These are phyloP conservation scores for Daphoenositta chrysoptera DNA, from an alignment of 2,113 vertebrate species.

Conservation along the genomic window DNA sequence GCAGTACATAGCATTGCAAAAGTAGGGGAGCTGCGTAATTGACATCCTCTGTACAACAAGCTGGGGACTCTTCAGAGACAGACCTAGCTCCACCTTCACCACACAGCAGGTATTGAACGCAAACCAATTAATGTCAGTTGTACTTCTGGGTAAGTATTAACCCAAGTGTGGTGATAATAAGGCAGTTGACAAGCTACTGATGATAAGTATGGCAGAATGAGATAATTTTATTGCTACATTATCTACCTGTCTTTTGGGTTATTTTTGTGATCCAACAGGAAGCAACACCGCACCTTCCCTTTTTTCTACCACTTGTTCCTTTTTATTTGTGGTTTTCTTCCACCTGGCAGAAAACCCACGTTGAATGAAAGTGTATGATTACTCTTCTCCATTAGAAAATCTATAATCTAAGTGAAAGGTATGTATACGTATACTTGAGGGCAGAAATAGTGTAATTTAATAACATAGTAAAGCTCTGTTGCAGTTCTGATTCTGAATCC, in stretches of 20 bases:
- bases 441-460: neutral
- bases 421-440: neutral
- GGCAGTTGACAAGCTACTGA: neutral
- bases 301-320: neutral
- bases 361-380: neutral
- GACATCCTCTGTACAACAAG: neutral
- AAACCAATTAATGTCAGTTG: accelerated
- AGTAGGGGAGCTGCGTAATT: neutral
- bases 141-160: neutral
- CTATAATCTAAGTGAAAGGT: neutral
- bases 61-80: neutral
- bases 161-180: neutral
- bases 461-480: neutral
- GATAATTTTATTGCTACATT: neutral
- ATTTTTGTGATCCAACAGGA: neutral
- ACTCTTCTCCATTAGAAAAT: neutral
- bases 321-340: neutral
- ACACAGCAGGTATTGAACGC: neutral
- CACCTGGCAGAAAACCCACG: neutral
- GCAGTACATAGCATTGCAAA: neutral
- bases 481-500: neutral
- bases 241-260: neutral
- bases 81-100: neutral
- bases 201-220: neutral
- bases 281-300: neutral